Conservation (phyloP, 2,113 vertebrate genomes). For the Coregonus clupeaformis region DNA sequence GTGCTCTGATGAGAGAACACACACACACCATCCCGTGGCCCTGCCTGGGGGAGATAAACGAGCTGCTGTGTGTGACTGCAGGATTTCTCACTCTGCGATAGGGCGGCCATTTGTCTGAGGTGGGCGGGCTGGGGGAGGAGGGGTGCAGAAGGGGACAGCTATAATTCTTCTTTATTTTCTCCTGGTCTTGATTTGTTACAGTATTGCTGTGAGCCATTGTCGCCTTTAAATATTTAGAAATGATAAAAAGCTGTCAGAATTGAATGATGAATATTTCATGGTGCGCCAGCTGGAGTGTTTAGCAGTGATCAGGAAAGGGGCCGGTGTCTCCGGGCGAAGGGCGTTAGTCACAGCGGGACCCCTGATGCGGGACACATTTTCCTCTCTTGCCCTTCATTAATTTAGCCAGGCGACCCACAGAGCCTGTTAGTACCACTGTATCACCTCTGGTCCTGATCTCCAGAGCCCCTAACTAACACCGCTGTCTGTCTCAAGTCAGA, state of each 20-base stretch:
- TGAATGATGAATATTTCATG: constrained; percentile 65
- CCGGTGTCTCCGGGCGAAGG: constrained; percentile 15
- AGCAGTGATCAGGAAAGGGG: constrained; percentile 57
- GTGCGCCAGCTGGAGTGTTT: constrained; percentile 53
- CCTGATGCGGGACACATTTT: constrained; percentile 26
- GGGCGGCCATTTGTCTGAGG: constrained; percentile 43
- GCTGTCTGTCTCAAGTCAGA: neutral
- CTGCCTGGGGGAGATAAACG: constrained; percentile 28
- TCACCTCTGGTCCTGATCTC: neutral
- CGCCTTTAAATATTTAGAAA: constrained; percentile 61
- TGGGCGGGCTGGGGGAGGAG: constrained; percentile 6
- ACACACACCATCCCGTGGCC: constrained; percentile 1
- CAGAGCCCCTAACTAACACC: neutral
- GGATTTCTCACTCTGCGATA: constrained; percentile 28
- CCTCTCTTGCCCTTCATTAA: constrained; percentile 37
- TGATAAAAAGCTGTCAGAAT: constrained; percentile 58
- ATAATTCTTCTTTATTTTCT: constrained; percentile 56
- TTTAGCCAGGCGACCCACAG: constrained; percentile 11
- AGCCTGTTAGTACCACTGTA: neutral
- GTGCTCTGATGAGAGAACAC: constrained; percentile 8
- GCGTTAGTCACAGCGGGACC: constrained; percentile 42
- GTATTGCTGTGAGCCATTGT: constrained; percentile 38
- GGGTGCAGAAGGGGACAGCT: neutral
- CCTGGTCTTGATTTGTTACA: constrained; percentile 45
- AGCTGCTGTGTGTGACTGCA: constrained; percentile 29